Conservation (phyloP, 1,140 invertebrate species). For the Ceratina japonica region DNA sequence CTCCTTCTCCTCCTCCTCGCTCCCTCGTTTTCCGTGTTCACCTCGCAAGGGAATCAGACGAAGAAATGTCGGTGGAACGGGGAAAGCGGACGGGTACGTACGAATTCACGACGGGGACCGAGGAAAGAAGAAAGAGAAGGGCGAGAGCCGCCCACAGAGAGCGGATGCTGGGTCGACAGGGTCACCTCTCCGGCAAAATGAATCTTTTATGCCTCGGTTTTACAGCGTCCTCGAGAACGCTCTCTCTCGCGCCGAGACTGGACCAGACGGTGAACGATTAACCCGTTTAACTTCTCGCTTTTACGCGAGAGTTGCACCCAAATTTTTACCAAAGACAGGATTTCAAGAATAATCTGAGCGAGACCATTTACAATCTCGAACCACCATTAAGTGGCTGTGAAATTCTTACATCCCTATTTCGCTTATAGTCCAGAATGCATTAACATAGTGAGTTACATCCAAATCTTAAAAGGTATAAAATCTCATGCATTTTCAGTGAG, state of each 20-base stretch:
- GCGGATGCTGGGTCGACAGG: constrained; percentile 65
- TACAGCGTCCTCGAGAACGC: constrained; percentile 48
- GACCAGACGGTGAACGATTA: constrained; percentile 34
- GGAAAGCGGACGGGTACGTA: constrained; percentile 10
- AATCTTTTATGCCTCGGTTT: constrained; percentile 64
- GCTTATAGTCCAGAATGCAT: too few species aligned
- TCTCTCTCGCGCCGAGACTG: neutral
- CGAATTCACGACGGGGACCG: neutral
- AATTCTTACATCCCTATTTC: too few species aligned
- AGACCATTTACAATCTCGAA: too few species aligned
- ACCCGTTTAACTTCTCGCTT: constrained; percentile 3
- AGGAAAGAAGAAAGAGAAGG: neutral
- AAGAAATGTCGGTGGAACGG: constrained; percentile 19
- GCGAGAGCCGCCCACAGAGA: constrained; percentile 57
- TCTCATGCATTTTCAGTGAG: too few species aligned
- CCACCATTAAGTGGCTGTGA: too few species aligned
- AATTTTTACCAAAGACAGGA: neutral
- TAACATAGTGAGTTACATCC: too few species aligned
- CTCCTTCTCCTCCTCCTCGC: neutral
- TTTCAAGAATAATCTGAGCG: neutral
- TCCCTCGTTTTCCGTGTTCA: constrained; percentile 27
- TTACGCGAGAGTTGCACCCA: neutral
- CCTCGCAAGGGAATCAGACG: constrained; percentile 23
- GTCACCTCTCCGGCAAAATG: constrained; percentile 63
- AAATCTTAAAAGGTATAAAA: too few species aligned